A percentile compares a stretch with the other conserved stretches of the same genome.
Conservation (phyloP, 2,113 vertebrate genomes). For the Clupea harengus region DNA sequence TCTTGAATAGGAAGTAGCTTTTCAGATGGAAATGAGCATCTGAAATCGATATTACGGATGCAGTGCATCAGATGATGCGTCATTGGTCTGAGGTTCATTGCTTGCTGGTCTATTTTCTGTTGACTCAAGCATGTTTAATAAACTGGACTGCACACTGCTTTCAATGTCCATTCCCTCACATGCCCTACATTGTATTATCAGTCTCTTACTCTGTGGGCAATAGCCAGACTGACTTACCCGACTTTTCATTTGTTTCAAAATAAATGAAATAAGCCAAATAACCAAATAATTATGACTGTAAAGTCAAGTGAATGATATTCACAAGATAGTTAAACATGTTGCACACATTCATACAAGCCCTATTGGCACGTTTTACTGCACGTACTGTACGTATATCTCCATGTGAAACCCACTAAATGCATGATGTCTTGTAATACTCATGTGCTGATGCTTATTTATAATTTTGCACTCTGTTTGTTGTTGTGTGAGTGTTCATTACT, state of each 20-base stretch:
- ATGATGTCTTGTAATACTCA: slow-evolving; percentile 34
- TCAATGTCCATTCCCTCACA: background rate
- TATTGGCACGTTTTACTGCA: no score
- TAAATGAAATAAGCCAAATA: background rate
- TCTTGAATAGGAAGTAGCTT: no score
- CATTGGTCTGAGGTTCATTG: background rate
- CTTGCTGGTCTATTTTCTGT: background rate
- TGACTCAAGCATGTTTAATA: background rate
- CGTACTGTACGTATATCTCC: background rate
- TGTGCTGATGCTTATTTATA: slow-evolving; percentile 48
- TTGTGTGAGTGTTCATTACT: slow-evolving; percentile 83
- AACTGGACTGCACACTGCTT: background rate
- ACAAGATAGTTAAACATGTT: background rate
- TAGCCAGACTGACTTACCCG: background rate
- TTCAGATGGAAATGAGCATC: no score
- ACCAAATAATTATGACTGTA: background rate
- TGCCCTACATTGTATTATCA: background rate
- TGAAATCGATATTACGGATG: no score
- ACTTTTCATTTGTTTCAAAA: background rate
- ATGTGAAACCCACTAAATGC: slow-evolving; percentile 22
- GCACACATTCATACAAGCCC: background rate
- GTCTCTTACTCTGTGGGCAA: background rate
- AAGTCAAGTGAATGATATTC: background rate
- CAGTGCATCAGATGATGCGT: no score
- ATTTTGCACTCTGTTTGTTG: slow-evolving; percentile 72